phyloP scores from a whole-genome alignment of 2,888 invertebrate species.

The Spodoptera picta region DNA sequence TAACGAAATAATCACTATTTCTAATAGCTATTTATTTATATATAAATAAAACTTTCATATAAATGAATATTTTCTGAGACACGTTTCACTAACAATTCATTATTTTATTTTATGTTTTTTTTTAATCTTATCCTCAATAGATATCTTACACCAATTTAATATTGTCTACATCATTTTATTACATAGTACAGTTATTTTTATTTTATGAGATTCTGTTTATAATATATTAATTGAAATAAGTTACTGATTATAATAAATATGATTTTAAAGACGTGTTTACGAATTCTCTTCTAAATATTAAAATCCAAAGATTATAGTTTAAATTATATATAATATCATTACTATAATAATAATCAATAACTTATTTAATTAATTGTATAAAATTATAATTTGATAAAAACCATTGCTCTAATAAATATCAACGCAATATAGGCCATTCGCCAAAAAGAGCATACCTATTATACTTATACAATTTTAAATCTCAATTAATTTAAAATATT shows the following conservation, averaged over 20 bases:
- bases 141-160: conserved; percentile 76
- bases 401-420: conserved; percentile 5
- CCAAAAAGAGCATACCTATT: not conserved
- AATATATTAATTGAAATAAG: conserved; percentile 4
- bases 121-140: conserved; percentile 60
- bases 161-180: conserved; percentile 79
- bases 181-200: conserved; percentile 51
- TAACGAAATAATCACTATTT: conserved; percentile 72
- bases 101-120: conserved; percentile 47
- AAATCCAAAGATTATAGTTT: no score
- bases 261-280: no score
- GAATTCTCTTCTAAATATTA: no score
- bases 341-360: conserved; percentile 6
- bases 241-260: not conserved
- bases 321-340: no score
- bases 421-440: conserved; percentile 10
- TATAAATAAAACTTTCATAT: conserved; percentile 62
- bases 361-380: conserved; percentile 1
- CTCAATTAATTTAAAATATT: conserved; percentile 12
- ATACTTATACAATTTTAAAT: conserved; percentile 14
- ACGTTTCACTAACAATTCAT: conserved; percentile 55
- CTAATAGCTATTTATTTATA: conserved; percentile 65
- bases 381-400: conserved; percentile 13
- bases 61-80: conserved; percentile 63
- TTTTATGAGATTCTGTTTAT: conserved; percentile 21